Percentiles rank a stretch among this genome's conserved stretches.
Conservation (phyloP, 35 echinoderm and acorn worm genomes). For the Amphiura filiformis region DNA sequence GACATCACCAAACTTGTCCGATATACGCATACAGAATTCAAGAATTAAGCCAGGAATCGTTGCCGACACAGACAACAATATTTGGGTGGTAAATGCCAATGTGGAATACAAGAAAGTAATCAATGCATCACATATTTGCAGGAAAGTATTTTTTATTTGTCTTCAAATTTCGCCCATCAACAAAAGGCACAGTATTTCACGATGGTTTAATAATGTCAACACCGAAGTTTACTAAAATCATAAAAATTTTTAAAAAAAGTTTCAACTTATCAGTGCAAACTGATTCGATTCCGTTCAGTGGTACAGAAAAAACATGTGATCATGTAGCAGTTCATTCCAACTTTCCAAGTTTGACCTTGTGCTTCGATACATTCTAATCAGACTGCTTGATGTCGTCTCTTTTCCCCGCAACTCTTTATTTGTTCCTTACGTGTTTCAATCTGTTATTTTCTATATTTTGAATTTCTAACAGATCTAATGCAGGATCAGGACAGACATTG, state of each 20-base stretch:
- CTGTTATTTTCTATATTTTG: too few relatives aligned
- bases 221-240: too few relatives aligned
- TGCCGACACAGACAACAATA: background rate
- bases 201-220: too few relatives aligned
- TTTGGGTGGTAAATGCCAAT: slow-evolving; percentile 27
- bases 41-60: slow-evolving; percentile 11
- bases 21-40: background rate
- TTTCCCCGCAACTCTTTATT: too few relatives aligned
- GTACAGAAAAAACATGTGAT: too few relatives aligned
- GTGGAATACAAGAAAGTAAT: background rate
- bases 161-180: background rate
- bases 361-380: too few relatives aligned
- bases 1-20: slow-evolving; percentile 9
- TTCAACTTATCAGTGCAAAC: background rate
- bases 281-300: too few relatives aligned
- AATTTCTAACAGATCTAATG: background rate
- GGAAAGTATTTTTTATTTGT: background rate
- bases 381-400: too few relatives aligned
- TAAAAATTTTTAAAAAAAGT: too few relatives aligned
- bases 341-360: too few relatives aligned
- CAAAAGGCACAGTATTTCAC: background rate
- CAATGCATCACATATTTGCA: slow-evolving; percentile 19
- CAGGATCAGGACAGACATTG: background rate
- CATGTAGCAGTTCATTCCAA: too few relatives aligned
- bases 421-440: too few relatives aligned